A percentile compares a stretch with the other conserved stretches of the same genome.
Evolutionary conservation across 1,140 invertebrate species (phyloP).

Genomic region (Rhyacophila brunnea): DNA sequence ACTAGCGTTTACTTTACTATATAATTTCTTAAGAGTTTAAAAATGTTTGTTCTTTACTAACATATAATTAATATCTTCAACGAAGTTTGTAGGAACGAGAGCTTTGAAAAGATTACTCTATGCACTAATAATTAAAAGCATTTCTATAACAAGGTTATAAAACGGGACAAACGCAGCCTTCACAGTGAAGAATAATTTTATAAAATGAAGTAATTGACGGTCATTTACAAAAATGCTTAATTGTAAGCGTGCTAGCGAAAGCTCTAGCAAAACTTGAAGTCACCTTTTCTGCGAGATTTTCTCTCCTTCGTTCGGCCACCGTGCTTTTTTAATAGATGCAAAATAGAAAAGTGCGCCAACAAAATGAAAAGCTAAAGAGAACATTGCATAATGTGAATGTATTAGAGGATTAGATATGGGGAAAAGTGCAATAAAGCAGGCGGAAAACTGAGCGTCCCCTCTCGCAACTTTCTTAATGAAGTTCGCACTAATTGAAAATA

Average conservation of each 20-base stretch:
- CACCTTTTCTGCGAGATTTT: not conserved
- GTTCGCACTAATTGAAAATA: conserved; percentile 32
- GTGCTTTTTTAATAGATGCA: conserved; percentile 26
- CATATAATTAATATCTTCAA: no score
- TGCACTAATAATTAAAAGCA: no score
- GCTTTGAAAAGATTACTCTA: no score
- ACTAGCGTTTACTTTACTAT: no score
- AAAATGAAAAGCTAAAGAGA: conserved; percentile 14
- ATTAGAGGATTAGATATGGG: conserved; percentile 33
- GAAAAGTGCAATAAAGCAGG: conserved; percentile 9
- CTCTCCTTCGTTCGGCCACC: conserved; percentile 1
- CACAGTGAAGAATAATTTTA: not conserved
- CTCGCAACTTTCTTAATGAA: conserved; percentile 31
- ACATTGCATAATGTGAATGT: conserved; percentile 34
- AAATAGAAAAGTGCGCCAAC: conserved; percentile 17
- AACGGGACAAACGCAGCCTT: not conserved
- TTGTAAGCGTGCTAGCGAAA: not conserved
- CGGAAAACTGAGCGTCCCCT: conserved; percentile 12
- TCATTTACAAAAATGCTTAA: not conserved
- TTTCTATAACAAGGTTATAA: no score
- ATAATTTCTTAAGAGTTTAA: no score
- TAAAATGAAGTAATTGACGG: conserved; percentile 2
- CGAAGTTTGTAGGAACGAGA: no score
- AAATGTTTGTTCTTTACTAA: no score
- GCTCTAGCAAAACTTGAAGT: not conserved